Conservation (phyloP, 2,888 invertebrate genomes). For the Drosophila quasianomalipes region DNA sequence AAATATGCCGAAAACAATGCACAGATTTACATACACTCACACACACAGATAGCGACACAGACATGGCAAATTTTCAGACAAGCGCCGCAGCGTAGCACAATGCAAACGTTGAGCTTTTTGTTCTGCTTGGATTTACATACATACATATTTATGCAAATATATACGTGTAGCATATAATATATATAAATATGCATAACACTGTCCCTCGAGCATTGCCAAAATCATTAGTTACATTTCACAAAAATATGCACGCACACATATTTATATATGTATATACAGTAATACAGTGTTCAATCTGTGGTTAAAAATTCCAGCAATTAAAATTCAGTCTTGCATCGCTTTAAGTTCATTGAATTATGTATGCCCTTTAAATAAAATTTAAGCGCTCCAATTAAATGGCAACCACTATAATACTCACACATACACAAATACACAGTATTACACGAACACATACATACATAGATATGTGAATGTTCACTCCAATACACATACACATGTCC, state of each 20-base stretch:
- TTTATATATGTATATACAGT: not conserved
- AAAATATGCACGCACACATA: not conserved
- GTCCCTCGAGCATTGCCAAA: conserved; percentile 21
- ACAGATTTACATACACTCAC: conserved; percentile 24
- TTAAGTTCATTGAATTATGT: not conserved
- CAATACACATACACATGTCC: not conserved
- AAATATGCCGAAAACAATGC: conserved; percentile 58
- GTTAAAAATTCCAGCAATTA: not conserved
- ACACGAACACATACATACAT: not conserved
- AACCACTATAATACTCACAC: not conserved
- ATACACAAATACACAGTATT: not conserved
- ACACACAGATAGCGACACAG: conserved; percentile 3
- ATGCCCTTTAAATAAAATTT: not conserved
- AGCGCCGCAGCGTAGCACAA: conserved; percentile 42
- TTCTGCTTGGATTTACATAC: conserved; percentile 64
- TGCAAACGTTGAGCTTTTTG: conserved; percentile 49
- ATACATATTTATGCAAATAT: conserved; percentile 16
- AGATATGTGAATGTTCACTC: not conserved
- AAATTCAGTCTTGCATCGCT: not conserved
- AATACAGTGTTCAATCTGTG: not conserved
- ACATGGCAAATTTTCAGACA: conserved; percentile 59
- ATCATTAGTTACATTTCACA: conserved; percentile 1
- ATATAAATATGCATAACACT: conserved; percentile 17
- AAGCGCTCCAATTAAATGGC: not conserved
- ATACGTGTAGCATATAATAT: not conserved